phyloP scores from a whole-genome alignment of 2,888 invertebrate genomes.

The Caenorhabditis sulstoni region DNA sequence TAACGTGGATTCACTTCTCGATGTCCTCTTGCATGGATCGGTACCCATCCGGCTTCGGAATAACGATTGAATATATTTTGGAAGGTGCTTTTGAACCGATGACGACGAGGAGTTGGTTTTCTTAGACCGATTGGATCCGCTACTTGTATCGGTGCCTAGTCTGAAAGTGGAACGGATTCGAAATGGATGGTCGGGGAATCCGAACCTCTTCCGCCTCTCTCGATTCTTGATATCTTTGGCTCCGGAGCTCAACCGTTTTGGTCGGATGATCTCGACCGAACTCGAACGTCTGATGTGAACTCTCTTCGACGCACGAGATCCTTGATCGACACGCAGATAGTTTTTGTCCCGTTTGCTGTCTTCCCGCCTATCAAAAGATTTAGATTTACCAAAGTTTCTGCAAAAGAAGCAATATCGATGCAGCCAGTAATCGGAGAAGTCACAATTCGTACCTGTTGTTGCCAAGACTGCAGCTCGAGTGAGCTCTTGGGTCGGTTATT shows the following conservation, averaged over 20 bases:
- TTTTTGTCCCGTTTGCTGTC: slow-evolving; percentile 72
- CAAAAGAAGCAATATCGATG: slow-evolving; percentile 3
- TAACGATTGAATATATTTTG: slow-evolving; percentile 79
- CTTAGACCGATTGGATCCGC: slow-evolving; percentile 79
- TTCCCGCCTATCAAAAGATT: slow-evolving; percentile 76
- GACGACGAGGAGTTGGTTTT: slow-evolving; percentile 79
- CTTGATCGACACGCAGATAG: slow-evolving; percentile 77
- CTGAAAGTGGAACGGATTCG: slow-evolving; percentile 61
- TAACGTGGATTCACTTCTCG: slow-evolving; percentile 66
- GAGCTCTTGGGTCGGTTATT: slow-evolving; percentile 71
- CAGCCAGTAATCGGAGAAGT: background rate
- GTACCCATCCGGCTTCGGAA: slow-evolving; percentile 80
- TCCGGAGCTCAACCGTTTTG: slow-evolving; percentile 78
- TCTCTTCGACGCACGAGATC: slow-evolving; percentile 75
- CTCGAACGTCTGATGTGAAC: slow-evolving; percentile 79
- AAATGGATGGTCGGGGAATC: background rate
- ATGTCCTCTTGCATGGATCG: slow-evolving; percentile 79
- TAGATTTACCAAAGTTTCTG: slow-evolving; percentile 76
- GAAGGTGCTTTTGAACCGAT: slow-evolving; percentile 78
- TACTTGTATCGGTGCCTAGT: slow-evolving; percentile 79
- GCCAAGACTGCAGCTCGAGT: slow-evolving; percentile 76
- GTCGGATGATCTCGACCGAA: slow-evolving; percentile 79
- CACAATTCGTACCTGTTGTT: slow-evolving; percentile 56
- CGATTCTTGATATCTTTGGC: slow-evolving; percentile 78
- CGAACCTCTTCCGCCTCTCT: slow-evolving; percentile 76